Evolutionary conservation across 2,797 vertebrate genomes (phyloP).

Genomic region (Rousettus madagascariensis): DNA sequence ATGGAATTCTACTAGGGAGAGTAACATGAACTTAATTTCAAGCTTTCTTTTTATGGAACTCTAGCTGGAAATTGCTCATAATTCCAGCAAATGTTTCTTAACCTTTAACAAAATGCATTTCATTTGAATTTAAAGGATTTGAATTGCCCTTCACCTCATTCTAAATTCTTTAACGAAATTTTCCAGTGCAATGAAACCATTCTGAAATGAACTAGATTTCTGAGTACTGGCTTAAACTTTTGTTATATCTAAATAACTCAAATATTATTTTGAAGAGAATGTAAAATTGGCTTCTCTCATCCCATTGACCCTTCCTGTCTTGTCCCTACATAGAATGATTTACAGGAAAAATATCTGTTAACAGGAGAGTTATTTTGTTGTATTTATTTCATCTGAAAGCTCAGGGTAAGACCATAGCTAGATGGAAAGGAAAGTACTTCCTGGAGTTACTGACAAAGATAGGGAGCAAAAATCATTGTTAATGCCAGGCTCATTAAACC

Average conservation of each 20-base stretch:
- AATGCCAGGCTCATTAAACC: not conserved
- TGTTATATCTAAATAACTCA: not conserved
- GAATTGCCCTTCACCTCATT: not conserved
- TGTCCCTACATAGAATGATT: not conserved
- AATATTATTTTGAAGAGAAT: constrained; percentile 26
- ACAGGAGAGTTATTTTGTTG: not conserved
- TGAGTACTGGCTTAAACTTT: not conserved
- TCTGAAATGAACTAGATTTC: constrained; percentile 32
- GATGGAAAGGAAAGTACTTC: not conserved
- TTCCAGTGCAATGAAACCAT: not conserved
- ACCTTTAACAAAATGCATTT: constrained; percentile 24
- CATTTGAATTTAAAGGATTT: constrained; percentile 14
- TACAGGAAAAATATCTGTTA: not conserved
- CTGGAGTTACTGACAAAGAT: constrained; percentile 1
- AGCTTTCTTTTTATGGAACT: constrained; percentile 35
- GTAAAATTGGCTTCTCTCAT: not conserved
- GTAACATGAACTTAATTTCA: not conserved
- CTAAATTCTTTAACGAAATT: constrained; percentile 3
- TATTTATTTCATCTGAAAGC: constrained; percentile 13
- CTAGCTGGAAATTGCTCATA: constrained; percentile 32
- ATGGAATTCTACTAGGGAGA: not conserved
- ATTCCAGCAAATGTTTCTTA: constrained; percentile 38
- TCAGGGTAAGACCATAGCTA: not conserved
- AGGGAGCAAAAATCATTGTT: not conserved
- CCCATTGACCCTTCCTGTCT: not conserved